Conservation (phyloP, 2,888 invertebrate genomes). For the Parapristionchus giblindavisi region DNA sequence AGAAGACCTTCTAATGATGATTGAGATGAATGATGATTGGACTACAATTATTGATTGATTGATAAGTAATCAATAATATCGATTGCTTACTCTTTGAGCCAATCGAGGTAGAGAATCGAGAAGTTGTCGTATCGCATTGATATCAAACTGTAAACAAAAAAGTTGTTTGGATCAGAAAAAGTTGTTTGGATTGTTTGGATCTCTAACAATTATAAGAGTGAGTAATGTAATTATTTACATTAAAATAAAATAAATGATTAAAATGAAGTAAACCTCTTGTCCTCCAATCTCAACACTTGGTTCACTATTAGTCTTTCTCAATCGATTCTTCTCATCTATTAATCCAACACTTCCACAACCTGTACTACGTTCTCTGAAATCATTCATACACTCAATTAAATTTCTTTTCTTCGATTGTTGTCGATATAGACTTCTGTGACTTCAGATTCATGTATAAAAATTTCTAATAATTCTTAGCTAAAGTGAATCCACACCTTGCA, state of each 20-base stretch:
- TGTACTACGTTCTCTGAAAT: constrained; percentile 26
- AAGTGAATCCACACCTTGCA: too few species aligned
- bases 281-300: constrained; percentile 58
- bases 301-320: constrained; percentile 63
- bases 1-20: constrained; percentile 12
- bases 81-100: constrained; percentile 3
- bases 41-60: not conserved
- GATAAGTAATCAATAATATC: not conserved
- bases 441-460: too few species aligned
- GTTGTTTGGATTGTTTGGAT: constrained; percentile 9
- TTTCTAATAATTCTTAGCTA: too few species aligned
- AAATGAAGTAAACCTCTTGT: constrained; percentile 34
- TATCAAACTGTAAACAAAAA: constrained; percentile 14
- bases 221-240: too few species aligned
- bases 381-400: not conserved
- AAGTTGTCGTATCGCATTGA: constrained; percentile 36
- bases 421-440: too few species aligned
- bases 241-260: too few species aligned
- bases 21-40: not conserved
- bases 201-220: not conserved
- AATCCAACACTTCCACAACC: not conserved
- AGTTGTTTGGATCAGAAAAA: constrained; percentile 7
- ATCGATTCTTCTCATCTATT: constrained; percentile 9
- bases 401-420: too few species aligned
- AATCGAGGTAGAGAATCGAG: constrained; percentile 40